Conservation (phyloP, 2,797 vertebrate genomes). For the Cynodonichthys magdalenae region DNA sequence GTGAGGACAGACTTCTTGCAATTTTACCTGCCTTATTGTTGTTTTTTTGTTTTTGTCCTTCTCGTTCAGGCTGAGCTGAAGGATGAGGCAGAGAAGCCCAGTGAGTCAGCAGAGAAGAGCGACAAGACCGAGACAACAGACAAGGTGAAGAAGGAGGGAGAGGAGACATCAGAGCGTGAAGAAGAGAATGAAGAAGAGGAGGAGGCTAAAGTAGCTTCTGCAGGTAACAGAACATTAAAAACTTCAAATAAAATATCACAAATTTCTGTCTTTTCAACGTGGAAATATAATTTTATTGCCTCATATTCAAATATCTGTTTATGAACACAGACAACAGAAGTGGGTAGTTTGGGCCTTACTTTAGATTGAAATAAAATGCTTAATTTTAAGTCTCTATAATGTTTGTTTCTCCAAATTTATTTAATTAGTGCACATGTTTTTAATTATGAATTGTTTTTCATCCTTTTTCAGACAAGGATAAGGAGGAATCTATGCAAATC, state of each 20-base stretch:
- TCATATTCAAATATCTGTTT: neutral
- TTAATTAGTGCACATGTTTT: neutral
- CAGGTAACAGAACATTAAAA: slow-evolving; percentile 50
- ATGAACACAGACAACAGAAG: neutral
- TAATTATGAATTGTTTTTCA: neutral
- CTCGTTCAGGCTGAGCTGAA: slow-evolving; percentile 77
- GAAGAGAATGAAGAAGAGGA: slow-evolving; percentile 68
- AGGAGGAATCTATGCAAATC: slow-evolving; percentile 89
- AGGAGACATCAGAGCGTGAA: slow-evolving; percentile 65
- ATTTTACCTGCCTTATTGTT: neutral
- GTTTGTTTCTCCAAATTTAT: neutral
- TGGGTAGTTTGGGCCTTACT: no score
- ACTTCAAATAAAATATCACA: neutral
- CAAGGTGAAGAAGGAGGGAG: slow-evolving; percentile 81
- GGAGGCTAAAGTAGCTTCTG: slow-evolving; percentile 63
- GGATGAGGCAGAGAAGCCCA: slow-evolving; percentile 82
- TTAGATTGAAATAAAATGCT: no score
- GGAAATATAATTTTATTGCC: neutral
- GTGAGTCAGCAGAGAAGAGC: slow-evolving; percentile 80
- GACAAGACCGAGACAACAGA: slow-evolving; percentile 73
- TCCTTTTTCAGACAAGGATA: slow-evolving; percentile 78
- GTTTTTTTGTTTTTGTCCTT: neutral
- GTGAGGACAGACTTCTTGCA: no score
- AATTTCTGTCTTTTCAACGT: neutral
- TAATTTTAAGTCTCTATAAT: no score